Evolutionary conservation across 2,797 vertebrate species (phyloP), one percentile per base, ranked within the genome.

Genomic region (Neoniphon sammara): DNA sequence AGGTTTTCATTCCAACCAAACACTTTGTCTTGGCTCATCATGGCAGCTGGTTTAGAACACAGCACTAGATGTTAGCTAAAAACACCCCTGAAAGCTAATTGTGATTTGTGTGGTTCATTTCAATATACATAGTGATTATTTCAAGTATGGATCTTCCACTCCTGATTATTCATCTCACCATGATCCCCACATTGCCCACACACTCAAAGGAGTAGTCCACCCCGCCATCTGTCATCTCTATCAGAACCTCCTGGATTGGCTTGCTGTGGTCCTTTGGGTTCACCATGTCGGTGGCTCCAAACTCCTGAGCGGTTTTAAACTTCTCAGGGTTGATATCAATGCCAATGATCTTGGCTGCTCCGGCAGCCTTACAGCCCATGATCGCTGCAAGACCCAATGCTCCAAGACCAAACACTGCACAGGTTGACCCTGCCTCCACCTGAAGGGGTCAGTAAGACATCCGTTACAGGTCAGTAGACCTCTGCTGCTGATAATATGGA

Each of bases 201-300:
- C 94, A 95, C 85, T 96, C 95, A 0, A 97, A 96, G 31, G 93
- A 93, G 73, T 94, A 96, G 84, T 94, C 93, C 64, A 96, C 92
- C 0, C 93, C 92, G 1, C 85, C 74, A 0, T 92, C 92, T 0
- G 95, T 97, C 95, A 96, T 93, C 70, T 95, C 95, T 0, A 83
- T 82, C 69, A 96, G 44, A 69, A 96, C 94, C 14, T 96, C 93
- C 0, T 94, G 93, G 72, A 96, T 92, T 1, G 96, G 93, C 57
- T 94, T 93, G 47, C 82, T 68, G 66, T 88, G 93, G 17, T 96
- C 95, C 70, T 92, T 89, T 0, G 96, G 95, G 83, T 94, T 96
- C 88, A 97, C 23, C 5, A 92, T 89, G 2, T 97, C 95, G 0
- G 95, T 96, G 78, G 92, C 95, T 27, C 96, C 95, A 4, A 96